Percentiles rank a stretch among this genome's conserved stretches.
Evolutionary conservation across 2,113 vertebrate species (phyloP).

Genomic region (Thymallus thymallus): DNA sequence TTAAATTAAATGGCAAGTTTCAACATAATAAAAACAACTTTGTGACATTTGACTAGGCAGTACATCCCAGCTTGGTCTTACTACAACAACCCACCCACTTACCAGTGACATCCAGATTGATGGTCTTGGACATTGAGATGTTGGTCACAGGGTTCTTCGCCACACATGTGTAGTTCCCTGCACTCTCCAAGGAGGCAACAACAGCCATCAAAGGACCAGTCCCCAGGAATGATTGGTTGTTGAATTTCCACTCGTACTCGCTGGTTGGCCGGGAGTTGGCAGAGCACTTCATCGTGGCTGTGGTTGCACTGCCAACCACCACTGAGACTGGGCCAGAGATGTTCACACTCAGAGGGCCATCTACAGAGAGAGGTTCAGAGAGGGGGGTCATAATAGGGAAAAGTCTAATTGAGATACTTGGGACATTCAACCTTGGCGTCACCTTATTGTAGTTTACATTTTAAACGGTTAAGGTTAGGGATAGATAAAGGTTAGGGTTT

Average conservation of each 20-base stretch:
- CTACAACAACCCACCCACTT: neutral
- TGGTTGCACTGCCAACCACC: rapidly evolving
- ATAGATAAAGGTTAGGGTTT: no score
- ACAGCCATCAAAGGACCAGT: slow-evolving; percentile 35
- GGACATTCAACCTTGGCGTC: no score
- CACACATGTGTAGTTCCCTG: slow-evolving; percentile 59
- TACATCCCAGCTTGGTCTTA: no score
- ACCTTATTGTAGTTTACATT: no score
- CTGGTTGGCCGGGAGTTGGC: slow-evolving; percentile 55
- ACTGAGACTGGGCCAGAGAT: slow-evolving; percentile 32
- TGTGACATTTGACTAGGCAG: neutral
- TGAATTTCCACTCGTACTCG: slow-evolving; percentile 55
- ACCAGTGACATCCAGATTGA: slow-evolving; percentile 26
- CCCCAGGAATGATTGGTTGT: neutral
- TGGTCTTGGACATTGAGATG: slow-evolving; percentile 29
- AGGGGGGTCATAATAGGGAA: neutral
- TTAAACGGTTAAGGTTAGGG: no score
- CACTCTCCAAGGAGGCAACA: rapidly evolving
- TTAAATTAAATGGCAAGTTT: no score
- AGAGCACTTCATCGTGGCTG: slow-evolving; percentile 19
- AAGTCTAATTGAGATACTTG: no score
- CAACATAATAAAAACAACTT: neutral
- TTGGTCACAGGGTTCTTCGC: slow-evolving; percentile 68
- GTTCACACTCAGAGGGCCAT: slow-evolving; percentile 52
- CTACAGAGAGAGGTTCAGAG: slow-evolving; percentile 37